Evolutionary conservation across 23 tunicate species (phyloP), one percentile per base, ranked within the genome.

Genomic region (Ciona savignyi): DNA sequence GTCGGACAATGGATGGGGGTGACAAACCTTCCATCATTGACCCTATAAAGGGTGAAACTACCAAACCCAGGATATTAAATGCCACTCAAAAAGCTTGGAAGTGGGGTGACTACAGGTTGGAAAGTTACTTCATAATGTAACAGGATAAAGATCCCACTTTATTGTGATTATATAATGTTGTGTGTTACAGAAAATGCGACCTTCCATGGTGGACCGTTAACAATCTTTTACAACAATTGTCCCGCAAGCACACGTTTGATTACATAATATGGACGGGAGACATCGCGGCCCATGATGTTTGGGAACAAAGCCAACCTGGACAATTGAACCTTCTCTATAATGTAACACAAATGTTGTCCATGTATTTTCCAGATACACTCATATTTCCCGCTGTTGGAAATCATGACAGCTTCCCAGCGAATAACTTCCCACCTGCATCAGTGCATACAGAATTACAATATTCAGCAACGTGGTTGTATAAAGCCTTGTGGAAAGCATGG

Each of bases 81-180:
- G 9, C 35, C 2, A 62, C 2, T 33, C 32, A 30, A 24, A 65
- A 65, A 2, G 83, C 68, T 78, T 75, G 62, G 66, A 25, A 63
- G 48, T 84, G 89, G 89, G 89, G 89, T 23, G 89, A 84, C 63
- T 77, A 84, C n/a, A n/a, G n/a, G n/a, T n/a, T n/a, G n/a, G n/a
- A n/a, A n/a, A n/a, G n/a, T n/a, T n/a, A n/a, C n/a, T n/a, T n/a
- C n/a, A n/a, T n/a, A n/a, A n/a, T n/a, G n/a, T n/a, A n/a, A n/a
- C n/a, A n/a, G n/a, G n/a, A n/a, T n/a, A n/a, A n/a, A n/a, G n/a
- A n/a, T n/a, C n/a, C n/a, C n/a, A n/a, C n/a, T n/a, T n/a, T n/a
- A n/a, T n/a, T n/a, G n/a, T n/a, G n/a, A n/a, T n/a, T n/a, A n/a
- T n/a, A n/a, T n/a, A n/a, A n/a, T n/a, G n/a, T n/a, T n/a, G n/a